Evolutionary conservation across 2,888 invertebrate genomes (phyloP).

Genomic region (Micoletzkya japonica): DNA sequence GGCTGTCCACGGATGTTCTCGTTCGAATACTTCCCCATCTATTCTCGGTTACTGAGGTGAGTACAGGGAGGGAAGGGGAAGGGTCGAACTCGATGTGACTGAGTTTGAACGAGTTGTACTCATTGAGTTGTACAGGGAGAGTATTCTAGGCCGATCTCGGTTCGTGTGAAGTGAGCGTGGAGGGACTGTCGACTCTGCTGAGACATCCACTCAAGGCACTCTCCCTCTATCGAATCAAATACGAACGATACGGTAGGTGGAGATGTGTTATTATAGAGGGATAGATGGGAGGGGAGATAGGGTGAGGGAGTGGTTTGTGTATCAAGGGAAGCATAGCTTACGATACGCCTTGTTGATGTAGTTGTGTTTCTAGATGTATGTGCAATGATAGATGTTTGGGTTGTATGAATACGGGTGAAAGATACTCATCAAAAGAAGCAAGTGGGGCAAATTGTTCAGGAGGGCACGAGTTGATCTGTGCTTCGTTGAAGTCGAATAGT

Average conservation of each 20-base stretch:
- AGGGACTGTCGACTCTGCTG: not conserved
- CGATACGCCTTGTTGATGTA: no score
- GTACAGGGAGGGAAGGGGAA: not conserved
- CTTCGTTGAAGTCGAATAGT: slow-evolving; percentile 1
- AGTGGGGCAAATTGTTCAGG: no score
- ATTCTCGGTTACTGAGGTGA: slow-evolving; percentile 23
- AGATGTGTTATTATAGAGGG: slow-evolving; percentile 1
- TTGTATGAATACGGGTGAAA: no score
- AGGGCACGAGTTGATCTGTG: no score
- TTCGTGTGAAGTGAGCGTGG: not conserved
- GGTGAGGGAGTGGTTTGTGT: not conserved
- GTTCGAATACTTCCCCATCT: slow-evolving; percentile 8
- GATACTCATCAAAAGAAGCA: no score
- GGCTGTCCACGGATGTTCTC: not conserved
- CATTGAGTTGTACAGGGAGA: not conserved
- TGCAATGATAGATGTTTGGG: not conserved
- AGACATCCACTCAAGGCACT: slow-evolving; percentile 18
- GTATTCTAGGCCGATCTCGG: slow-evolving; percentile 15
- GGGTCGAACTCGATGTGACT: not conserved
- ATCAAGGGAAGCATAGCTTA: no score
- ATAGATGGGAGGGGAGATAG: no score
- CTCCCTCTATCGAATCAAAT: slow-evolving; percentile 16
- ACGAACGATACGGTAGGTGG: not conserved
- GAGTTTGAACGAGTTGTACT: not conserved
- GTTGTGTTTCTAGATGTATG: not conserved